phyloP scores from a whole-genome alignment of 2,888 invertebrate genomes.

The Stenurella melanura region DNA sequence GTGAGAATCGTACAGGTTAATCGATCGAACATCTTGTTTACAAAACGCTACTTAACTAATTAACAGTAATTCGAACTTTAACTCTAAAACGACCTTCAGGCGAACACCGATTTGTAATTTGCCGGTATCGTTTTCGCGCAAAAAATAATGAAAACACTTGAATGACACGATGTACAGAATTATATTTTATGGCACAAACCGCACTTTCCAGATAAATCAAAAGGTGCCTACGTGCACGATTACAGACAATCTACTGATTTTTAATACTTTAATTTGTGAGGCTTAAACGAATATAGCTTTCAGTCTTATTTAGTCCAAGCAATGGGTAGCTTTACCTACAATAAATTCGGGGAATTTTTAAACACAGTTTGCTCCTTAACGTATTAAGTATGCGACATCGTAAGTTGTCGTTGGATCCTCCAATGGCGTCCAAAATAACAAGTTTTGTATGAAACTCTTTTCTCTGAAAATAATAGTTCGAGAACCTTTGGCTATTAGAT shows the following conservation, averaged over 20 bases:
- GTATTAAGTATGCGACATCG: too few relatives aligned
- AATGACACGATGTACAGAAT: neutral
- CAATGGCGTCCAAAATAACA: too few relatives aligned
- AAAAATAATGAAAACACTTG: constrained; percentile 33
- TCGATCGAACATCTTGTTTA: constrained; percentile 40
- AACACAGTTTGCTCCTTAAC: too few relatives aligned
- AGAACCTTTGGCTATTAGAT: too few relatives aligned
- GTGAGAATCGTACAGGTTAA: constrained; percentile 41
- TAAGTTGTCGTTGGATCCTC: too few relatives aligned
- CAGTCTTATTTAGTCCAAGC: neutral
- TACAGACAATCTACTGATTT: constrained; percentile 13
- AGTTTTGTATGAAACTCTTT: too few relatives aligned
- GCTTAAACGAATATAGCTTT: neutral
- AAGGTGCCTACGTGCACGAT: constrained; percentile 6
- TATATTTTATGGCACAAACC: constrained; percentile 1
- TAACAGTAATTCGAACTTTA: constrained; percentile 41
- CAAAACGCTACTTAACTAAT: constrained; percentile 40
- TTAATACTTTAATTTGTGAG: neutral
- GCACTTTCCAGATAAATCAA: constrained; percentile 2
- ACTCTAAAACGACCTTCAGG: constrained; percentile 36
- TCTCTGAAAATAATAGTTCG: too few relatives aligned
- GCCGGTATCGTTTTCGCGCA: constrained; percentile 18
- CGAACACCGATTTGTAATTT: constrained; percentile 31
- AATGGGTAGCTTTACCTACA: too few relatives aligned
- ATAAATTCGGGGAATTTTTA: too few relatives aligned